Evolutionary conservation across 2,113 vertebrate species (phyloP).

Genomic region (Oncorhynchus mykiss): DNA sequence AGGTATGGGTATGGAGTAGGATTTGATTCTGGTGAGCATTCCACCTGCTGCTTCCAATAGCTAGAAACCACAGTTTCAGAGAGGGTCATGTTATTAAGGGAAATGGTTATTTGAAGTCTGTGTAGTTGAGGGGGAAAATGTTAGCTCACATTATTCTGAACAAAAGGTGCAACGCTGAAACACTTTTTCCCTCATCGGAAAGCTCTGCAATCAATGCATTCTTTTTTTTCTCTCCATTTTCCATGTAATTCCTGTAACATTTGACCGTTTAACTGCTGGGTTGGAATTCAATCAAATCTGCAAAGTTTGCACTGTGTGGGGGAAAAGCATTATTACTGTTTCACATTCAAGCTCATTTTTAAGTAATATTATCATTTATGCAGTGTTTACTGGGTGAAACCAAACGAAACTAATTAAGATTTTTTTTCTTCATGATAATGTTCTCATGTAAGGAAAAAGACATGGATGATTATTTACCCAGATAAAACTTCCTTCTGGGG

Average conservation of each 20-base stretch:
- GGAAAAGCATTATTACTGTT: neutral
- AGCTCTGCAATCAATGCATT: neutral
- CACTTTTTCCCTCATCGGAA: no score
- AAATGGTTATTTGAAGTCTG: neutral
- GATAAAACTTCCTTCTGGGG: neutral
- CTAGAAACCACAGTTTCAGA: slow-evolving; percentile 87
- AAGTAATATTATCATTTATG: neutral
- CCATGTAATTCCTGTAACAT: neutral
- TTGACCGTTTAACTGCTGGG: neutral
- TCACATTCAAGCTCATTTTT: neutral
- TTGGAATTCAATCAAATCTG: neutral
- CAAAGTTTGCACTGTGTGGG: neutral
- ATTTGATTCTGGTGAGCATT: slow-evolving; percentile 86
- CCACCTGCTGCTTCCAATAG: slow-evolving; percentile 73
- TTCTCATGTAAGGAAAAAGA: neutral
- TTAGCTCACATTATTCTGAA: neutral
- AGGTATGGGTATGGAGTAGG: slow-evolving; percentile 82
- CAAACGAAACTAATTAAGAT: no score
- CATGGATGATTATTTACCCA: neutral
- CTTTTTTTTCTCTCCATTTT: neutral
- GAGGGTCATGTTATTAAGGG: slow-evolving; percentile 51
- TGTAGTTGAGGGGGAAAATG: neutral
- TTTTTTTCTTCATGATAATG: no score
- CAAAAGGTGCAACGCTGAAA: no score
- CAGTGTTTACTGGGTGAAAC: no score